Evolutionary conservation across 2,113 vertebrate genomes (phyloP).

Genomic region (Poicephalus gulielmi): DNA sequence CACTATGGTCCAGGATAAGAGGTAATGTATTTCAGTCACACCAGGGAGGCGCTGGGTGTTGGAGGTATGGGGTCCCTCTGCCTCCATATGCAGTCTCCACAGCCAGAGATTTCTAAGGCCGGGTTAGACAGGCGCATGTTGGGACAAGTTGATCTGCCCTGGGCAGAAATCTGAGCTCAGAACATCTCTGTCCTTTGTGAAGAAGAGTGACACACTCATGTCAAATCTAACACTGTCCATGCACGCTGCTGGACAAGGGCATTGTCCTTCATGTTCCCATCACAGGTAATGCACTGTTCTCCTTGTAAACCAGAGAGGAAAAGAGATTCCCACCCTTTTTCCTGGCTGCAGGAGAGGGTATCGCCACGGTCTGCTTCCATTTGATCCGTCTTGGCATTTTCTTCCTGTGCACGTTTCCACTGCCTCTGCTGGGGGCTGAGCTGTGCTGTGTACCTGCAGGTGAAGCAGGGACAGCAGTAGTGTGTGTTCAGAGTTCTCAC

Average conservation of each 20-base stretch:
- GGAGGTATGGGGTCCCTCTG: neutral
- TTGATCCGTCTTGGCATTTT: neutral
- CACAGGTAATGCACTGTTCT: neutral
- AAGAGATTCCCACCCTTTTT: neutral
- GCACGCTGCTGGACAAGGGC: neutral
- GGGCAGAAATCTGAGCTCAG: neutral
- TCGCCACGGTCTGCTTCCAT: neutral
- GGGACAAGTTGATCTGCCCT: neutral
- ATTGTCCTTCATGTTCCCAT: neutral
- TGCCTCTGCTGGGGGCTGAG: neutral
- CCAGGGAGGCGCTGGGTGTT: neutral
- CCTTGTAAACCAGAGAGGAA: neutral
- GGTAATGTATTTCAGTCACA: neutral
- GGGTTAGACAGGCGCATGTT: neutral
- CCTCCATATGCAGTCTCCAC: neutral
- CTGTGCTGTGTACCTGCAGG: neutral
- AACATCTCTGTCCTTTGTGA: neutral
- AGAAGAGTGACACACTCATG: neutral
- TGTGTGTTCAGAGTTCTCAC: neutral
- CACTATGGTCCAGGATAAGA: neutral
- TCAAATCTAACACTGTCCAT: neutral
- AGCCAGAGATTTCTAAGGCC: neutral
- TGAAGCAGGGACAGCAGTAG: neutral
- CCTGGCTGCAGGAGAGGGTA: accelerated
- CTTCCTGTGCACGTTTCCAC: accelerated